Base-by-base conservation (phyloP, 2,888 invertebrate species). In the Ormyrus thymus region DNA sequence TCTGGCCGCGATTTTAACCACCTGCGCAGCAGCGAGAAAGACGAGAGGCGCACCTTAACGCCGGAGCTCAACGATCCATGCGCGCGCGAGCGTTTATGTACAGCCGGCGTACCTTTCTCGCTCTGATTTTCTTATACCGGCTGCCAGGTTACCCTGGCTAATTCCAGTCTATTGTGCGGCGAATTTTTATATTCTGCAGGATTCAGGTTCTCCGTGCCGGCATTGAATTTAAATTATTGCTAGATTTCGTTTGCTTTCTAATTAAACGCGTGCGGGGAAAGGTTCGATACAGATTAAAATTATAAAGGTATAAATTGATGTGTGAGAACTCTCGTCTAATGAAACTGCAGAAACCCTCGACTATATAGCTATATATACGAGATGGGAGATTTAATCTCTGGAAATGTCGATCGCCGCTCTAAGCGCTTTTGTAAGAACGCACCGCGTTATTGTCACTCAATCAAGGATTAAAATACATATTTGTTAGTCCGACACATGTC, bases 381-480 rank as follows among this genome's bases (percentile, higher is more conserved):
- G 29, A 29, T 3, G 29, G 29, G 29, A 29, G 29, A 29, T 29
- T 29, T 29, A 29, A 29, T 29, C 29, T 29, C 29, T 29, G 29
- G 4, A 29, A 29, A 29, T 29, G 29, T 29, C 29, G 29, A 29
- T 64, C 64, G 10, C 6, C 15, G 1, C 4, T 64, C 50, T 15
- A 48, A 8, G 43, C 15, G n/a, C 9, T 15, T 70, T 48, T 11
- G 15, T 8, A 56, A 45, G 58, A 7, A 29, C 59, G 59, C 15
- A 6, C 51, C 70, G 29, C 11, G 50, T 76, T 62, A 72, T 55
- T 48, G 15, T n/a, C 64, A n/a, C 9, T 65, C 53, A 55, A 68
- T 68, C 78, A 68, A 55, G 46, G 9, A 68, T 65, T 61, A 56
- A 70, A 46, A 48, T 58, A 55, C 55, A 15, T 53, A 72, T 72